Percentiles rank a stretch among this genome's conserved stretches.
phyloP scores from a whole-genome alignment of 2,888 invertebrate genomes.

The Dryococelus australis region DNA sequence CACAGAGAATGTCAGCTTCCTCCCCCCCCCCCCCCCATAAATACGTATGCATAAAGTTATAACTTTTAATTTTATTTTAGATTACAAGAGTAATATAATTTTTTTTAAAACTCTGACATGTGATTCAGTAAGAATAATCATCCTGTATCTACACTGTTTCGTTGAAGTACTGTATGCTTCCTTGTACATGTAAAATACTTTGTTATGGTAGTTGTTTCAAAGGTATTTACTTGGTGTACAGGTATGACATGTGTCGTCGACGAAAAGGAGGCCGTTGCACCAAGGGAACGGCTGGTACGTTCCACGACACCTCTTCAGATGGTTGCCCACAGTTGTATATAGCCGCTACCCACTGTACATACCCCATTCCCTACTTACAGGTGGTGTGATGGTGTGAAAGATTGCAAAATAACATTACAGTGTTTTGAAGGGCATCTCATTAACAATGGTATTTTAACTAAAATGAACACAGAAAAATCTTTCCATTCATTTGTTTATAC shows the following conservation, averaged over 20 bases:
- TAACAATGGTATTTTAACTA: not conserved
- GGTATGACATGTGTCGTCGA: conserved; percentile 98
- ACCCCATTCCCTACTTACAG: conserved; percentile 34
- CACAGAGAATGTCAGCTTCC: too few relatives aligned
- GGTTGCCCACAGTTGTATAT: conserved; percentile 30
- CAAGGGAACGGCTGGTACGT: conserved; percentile 97
- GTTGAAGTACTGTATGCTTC: not conserved
- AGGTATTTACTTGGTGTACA: conserved; percentile 55
- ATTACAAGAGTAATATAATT: too few relatives aligned
- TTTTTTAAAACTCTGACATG: too few relatives aligned
- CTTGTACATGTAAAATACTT: not conserved
- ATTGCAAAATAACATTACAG: not conserved
- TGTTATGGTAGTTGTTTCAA: not conserved
- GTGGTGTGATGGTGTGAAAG: conserved; percentile 20
- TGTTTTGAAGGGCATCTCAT: conserved; percentile 9
- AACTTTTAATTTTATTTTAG: too few relatives aligned
- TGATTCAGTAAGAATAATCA: too few relatives aligned
- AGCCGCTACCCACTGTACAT: conserved; percentile 37
- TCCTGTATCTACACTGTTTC: not conserved
- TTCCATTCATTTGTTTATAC: not conserved
- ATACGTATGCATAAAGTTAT: too few relatives aligned
- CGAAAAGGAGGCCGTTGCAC: conserved; percentile 97
- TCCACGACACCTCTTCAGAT: conserved; percentile 31
- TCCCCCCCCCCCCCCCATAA: too few relatives aligned
- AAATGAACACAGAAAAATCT: not conserved